Conservation (phyloP, 1,140 invertebrate species). For the Pseudomyrmex pallidus region DNA sequence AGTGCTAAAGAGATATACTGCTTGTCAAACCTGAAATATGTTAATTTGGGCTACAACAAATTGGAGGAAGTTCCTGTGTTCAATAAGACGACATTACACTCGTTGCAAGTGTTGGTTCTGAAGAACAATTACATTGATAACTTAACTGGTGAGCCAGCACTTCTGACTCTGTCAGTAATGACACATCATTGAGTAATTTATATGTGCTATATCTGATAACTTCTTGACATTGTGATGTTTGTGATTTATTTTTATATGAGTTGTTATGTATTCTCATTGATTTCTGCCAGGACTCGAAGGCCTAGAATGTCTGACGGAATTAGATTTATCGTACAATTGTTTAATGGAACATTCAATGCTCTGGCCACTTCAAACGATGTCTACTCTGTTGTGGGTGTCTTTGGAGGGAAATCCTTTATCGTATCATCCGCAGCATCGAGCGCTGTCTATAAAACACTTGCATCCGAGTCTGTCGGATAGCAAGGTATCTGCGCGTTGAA, state of each 20-base stretch:
- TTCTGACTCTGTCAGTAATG: background rate
- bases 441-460: slow-evolving; percentile 86
- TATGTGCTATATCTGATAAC: slow-evolving; percentile 2
- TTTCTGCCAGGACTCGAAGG: slow-evolving; percentile 80
- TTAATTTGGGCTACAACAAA: slow-evolving; percentile 88
- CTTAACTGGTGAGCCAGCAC: slow-evolving; percentile 78
- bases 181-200: background rate
- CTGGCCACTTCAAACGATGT: slow-evolving; percentile 85
- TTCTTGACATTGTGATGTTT: background rate
- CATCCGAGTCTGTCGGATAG: slow-evolving; percentile 85
- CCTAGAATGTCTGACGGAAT: slow-evolving; percentile 85
- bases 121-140: slow-evolving; percentile 87
- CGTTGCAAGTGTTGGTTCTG: slow-evolving; percentile 85
- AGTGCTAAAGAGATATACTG: slow-evolving; percentile 83
- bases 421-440: slow-evolving; percentile 87
- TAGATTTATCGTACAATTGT: slow-evolving; percentile 88
- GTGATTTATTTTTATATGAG: background rate
- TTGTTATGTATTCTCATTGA: slow-evolving; percentile 9
- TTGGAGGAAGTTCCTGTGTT: slow-evolving; percentile 86
- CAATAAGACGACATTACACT: slow-evolving; percentile 83
- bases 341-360: slow-evolving; percentile 87
- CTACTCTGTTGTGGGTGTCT: slow-evolving; percentile 85
- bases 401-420: slow-evolving; percentile 88
- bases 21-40: slow-evolving; percentile 87
- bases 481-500: slow-evolving; percentile 77